These are phyloP conservation scores for Coregonus sp. DNA, from an alignment of 2,797 vertebrate genomes.

Conservation along the genomic window DNA sequence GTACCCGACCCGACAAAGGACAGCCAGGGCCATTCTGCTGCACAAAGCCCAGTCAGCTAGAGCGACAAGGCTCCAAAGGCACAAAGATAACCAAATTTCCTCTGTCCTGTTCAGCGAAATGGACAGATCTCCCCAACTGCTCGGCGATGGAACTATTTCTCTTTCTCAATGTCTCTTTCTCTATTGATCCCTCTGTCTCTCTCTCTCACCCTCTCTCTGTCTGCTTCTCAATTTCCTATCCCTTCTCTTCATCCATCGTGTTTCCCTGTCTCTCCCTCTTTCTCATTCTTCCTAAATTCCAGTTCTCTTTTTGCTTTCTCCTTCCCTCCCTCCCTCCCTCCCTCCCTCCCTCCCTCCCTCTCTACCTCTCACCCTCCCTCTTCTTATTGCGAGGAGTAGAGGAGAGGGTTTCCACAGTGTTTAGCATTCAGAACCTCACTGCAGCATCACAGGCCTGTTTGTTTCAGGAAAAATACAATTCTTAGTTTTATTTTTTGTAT, in stretches of 20 bases:
- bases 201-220: slow-evolving; percentile 23
- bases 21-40: neutral
- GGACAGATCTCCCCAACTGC: slow-evolving; percentile 44
- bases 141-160: slow-evolving; percentile 37
- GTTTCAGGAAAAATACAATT: slow-evolving; percentile 58
- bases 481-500: slow-evolving; percentile 21
- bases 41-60: neutral
- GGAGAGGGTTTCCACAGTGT: slow-evolving; percentile 40
- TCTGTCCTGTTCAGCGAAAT: slow-evolving; percentile 35
- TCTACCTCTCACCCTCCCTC: slow-evolving; percentile 31
- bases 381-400: slow-evolving; percentile 17
- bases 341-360: slow-evolving; percentile 4
- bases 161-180: slow-evolving; percentile 22
- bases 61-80: neutral
- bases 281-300: slow-evolving; percentile 36
- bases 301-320: slow-evolving; percentile 27
- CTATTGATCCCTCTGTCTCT: slow-evolving; percentile 29
- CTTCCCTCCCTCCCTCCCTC: slow-evolving; percentile 21
- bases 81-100: slow-evolving; percentile 47
- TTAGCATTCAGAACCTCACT: slow-evolving; percentile 74
- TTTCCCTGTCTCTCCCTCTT: slow-evolving; percentile 29
- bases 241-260: slow-evolving; percentile 42
- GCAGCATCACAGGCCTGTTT: slow-evolving; percentile 70
- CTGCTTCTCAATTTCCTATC: slow-evolving; percentile 6
- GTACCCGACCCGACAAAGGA: neutral